Conservation (phyloP, 2,113 vertebrate species). For the Glaucomys volans region DNA sequence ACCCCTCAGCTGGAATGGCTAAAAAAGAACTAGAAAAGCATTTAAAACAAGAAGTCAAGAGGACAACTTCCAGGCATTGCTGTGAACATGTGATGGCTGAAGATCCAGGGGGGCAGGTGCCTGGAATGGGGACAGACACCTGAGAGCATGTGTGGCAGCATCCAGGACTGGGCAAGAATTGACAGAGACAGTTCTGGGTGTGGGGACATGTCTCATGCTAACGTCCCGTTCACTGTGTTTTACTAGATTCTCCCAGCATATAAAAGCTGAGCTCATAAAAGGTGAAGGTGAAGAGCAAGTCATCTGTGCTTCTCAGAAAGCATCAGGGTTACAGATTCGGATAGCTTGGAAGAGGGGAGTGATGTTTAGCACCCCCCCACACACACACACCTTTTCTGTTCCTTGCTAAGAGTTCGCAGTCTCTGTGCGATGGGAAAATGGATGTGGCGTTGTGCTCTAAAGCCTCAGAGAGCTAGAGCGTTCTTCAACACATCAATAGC, state of each 20-base stretch:
- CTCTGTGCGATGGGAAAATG: conserved; percentile 57
- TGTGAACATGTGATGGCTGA: background rate
- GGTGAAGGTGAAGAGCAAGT: conserved; percentile 52
- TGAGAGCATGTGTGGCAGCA: background rate
- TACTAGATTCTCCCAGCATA: conserved; percentile 12
- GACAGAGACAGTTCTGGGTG: background rate
- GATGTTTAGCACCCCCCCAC: background rate
- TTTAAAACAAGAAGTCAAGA: background rate
- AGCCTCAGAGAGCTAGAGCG: background rate
- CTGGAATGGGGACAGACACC: background rate
- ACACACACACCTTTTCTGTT: background rate
- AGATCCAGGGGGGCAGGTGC: background rate
- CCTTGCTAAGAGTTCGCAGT: background rate
- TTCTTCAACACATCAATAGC: background rate
- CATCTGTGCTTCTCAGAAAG: conserved; percentile 39
- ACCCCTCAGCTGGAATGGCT: background rate
- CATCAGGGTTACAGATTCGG: background rate
- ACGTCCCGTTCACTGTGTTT: conserved; percentile 67
- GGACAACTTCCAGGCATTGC: background rate
- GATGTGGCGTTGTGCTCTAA: conserved; percentile 57
- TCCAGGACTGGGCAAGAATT: too few species aligned
- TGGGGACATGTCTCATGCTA: background rate
- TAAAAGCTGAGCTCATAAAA: conserved; percentile 44
- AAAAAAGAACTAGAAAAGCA: background rate
- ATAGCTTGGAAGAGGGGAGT: background rate